These are phyloP conservation scores for Blastomussa wellsi DNA, from an alignment of 92 coral and sea anemone species.

Conservation along the genomic window DNA sequence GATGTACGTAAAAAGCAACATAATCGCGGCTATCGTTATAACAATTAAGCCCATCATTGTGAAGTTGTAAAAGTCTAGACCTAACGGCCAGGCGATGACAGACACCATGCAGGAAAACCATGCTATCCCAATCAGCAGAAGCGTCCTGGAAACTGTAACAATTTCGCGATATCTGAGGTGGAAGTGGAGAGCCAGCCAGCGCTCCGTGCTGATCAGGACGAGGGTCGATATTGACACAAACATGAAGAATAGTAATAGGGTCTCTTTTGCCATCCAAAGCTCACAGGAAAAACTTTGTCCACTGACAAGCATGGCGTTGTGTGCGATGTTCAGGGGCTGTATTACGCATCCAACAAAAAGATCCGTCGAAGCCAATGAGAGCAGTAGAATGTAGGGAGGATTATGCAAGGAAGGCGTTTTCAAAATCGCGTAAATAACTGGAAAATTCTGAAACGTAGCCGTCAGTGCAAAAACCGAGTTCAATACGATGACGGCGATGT, in stretches of 20 bases:
- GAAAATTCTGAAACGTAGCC: conserved; percentile 24
- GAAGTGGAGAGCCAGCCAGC: conserved; percentile 32
- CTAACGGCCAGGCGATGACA: conserved; percentile 24
- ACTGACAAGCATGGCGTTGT: conserved; percentile 6
- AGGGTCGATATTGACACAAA: conserved; percentile 20
- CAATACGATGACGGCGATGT: conserved; percentile 22
- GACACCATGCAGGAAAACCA: conserved; percentile 16
- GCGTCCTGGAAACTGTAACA: conserved; percentile 13
- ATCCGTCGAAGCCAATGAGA: conserved; percentile 29
- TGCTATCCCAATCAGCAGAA: background rate
- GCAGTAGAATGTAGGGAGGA: conserved; percentile 29
- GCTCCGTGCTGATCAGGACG: conserved; percentile 31
- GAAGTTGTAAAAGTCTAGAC: background rate
- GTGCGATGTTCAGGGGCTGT: conserved; percentile 27
- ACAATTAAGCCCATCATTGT: background rate
- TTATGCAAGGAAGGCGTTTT: conserved; percentile 30
- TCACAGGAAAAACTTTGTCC: conserved; percentile 9
- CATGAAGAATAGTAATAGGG: conserved; percentile 19
- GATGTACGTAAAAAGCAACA: conserved; percentile 19
- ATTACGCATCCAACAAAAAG: conserved; percentile 19
- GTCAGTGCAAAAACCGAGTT: conserved; percentile 25
- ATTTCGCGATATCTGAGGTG: conserved; percentile 25
- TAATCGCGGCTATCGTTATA: background rate
- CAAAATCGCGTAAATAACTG: conserved; percentile 29
- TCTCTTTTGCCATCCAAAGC: conserved; percentile 24